Conservation (phyloP, 2,113 vertebrate genomes). For the Coptodon rendalli region DNA sequence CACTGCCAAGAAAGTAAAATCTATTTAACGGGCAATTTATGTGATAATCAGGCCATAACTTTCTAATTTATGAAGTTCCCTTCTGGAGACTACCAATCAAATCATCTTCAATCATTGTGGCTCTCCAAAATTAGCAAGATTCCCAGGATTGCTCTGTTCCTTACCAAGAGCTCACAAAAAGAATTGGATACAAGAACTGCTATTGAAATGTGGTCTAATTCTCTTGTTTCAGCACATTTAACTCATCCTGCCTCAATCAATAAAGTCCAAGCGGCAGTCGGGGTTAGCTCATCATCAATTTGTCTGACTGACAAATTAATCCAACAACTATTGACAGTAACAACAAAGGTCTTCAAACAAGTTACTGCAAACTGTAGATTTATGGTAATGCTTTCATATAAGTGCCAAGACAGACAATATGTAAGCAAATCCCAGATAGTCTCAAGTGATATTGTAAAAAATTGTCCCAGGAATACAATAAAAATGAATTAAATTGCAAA, state of each 20-base stretch:
- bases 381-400: neutral
- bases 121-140: conserved; percentile 10
- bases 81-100: conserved; percentile 14
- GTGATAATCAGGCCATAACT: conserved; percentile 28
- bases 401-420: neutral
- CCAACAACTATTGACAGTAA: neutral
- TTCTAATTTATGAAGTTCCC: conserved; percentile 23
- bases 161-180: conserved; percentile 44
- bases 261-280: neutral
- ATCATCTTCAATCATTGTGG: conserved; percentile 12
- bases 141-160: conserved; percentile 1
- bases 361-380: neutral
- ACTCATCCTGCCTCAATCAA: conserved; percentile 24
- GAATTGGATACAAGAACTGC: conserved; percentile 2
- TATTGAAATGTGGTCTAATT: conserved; percentile 18
- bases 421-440: neutral
- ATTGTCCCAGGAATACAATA: neutral
- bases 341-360: neutral
- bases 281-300: conserved; percentile 11
- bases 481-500: neutral
- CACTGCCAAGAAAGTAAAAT: neutral
- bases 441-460: neutral
- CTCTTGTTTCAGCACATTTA: conserved; percentile 36
- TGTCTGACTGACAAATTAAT: conserved; percentile 30
- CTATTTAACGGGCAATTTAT: conserved; percentile 29